Conservation (phyloP, 2,113 vertebrate genomes). For the Otocyon megalotis region DNA sequence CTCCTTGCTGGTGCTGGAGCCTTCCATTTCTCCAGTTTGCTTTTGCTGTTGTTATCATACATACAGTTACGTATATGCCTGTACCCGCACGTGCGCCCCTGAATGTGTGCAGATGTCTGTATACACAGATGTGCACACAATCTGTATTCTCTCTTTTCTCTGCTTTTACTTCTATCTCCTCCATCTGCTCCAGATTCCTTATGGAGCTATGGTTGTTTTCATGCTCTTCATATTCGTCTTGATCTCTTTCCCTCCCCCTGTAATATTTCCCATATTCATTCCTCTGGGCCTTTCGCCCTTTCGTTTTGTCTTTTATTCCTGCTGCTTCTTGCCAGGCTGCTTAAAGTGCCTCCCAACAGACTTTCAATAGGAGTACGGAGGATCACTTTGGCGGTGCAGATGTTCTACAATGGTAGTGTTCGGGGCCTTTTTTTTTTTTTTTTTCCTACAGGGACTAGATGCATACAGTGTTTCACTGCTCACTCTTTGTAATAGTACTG, state of each 20-base stretch:
- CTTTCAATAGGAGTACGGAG: slow-evolving; percentile 39
- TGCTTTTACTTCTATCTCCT: slow-evolving; percentile 40
- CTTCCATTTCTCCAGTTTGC: neutral
- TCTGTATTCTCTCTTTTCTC: slow-evolving; percentile 40
- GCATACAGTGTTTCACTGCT: slow-evolving; percentile 74
- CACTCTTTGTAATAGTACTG: slow-evolving; percentile 77
- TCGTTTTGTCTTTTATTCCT: slow-evolving; percentile 78
- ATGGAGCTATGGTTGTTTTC: slow-evolving; percentile 14
- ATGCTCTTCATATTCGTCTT: slow-evolving; percentile 9
- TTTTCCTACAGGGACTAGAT: slow-evolving; percentile 60
- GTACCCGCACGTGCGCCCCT: neutral
- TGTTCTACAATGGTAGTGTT: slow-evolving; percentile 65
- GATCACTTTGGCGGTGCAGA: slow-evolving; percentile 50
- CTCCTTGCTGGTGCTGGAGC: neutral
- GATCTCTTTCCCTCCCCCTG: slow-evolving; percentile 38
- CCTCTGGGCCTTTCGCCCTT: slow-evolving; percentile 66
- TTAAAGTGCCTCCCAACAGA: slow-evolving; percentile 56
- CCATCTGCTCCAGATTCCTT: slow-evolving; percentile 27
- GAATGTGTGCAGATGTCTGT: neutral
- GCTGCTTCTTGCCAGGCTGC: slow-evolving; percentile 32
- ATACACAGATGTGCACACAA: neutral
- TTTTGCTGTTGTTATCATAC: neutral
- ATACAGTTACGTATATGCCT: neutral
- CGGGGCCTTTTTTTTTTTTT: neutral
- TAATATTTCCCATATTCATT: slow-evolving; percentile 19